These are phyloP conservation scores for Aplodontia rufa DNA, from an alignment of 2,113 vertebrate genomes.

Conservation along the genomic window DNA sequence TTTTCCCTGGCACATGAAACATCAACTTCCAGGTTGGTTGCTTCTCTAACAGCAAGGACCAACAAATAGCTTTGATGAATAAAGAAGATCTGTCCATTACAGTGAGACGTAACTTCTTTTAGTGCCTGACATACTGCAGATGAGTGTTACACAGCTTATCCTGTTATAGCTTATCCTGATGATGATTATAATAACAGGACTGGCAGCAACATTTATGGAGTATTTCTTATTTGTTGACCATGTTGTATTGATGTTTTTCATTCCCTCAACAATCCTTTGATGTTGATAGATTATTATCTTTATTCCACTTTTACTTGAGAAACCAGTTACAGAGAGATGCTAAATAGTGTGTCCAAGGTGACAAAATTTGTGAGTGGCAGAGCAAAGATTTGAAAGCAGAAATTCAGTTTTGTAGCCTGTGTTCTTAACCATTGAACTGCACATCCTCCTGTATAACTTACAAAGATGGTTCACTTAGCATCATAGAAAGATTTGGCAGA, in stretches of 20 bases:
- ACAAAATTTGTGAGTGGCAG: background rate
- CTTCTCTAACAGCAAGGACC: background rate
- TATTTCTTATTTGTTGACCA: background rate
- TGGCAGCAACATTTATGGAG: background rate
- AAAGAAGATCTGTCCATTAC: no score
- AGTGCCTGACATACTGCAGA: background rate
- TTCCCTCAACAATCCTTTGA: background rate
- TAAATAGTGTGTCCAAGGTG: background rate
- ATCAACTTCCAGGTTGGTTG: background rate
- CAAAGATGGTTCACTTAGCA: background rate
- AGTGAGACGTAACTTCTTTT: background rate
- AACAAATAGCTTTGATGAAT: background rate
- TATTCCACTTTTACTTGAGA: background rate
- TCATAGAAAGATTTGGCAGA: background rate
- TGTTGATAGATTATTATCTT: background rate
- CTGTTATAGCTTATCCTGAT: no score
- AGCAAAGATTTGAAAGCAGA: background rate
- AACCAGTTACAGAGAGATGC: background rate
- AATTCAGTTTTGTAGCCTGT: background rate
- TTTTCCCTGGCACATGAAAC: background rate
- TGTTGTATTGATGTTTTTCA: background rate
- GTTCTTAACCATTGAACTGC: background rate
- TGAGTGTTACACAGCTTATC: background rate
- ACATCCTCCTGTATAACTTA: background rate
- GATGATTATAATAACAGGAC: background rate